Evolutionary conservation across 2,113 vertebrate genomes (phyloP).

Genomic region (Trematomus loennbergii): DNA sequence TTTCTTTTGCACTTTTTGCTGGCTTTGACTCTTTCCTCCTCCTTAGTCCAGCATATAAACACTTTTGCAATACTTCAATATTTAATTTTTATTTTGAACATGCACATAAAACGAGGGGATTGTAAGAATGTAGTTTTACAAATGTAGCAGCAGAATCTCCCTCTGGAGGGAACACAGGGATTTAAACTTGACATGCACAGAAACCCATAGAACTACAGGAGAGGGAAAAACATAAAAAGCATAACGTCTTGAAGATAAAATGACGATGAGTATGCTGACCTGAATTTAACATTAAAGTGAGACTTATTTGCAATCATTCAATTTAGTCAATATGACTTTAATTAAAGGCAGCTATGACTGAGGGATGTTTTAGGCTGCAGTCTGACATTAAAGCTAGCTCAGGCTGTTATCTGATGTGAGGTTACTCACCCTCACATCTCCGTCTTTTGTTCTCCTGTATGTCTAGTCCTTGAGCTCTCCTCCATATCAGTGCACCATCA

Average conservation of each 20-base stretch:
- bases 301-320: neutral
- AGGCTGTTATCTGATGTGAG: constrained; percentile 36
- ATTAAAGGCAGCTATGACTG: constrained; percentile 12
- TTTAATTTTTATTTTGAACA: too few relatives aligned
- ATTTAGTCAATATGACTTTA: constrained; percentile 14
- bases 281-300: constrained; percentile 16
- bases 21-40: too few relatives aligned
- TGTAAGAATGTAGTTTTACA: too few relatives aligned
- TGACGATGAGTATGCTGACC: neutral
- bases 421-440: constrained; percentile 46
- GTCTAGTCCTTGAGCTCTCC: constrained; percentile 58
- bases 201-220: too few relatives aligned
- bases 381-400: constrained; percentile 65
- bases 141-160: too few relatives aligned
- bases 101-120: too few relatives aligned
- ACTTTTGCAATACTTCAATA: too few relatives aligned
- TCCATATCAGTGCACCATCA: constrained; percentile 61
- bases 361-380: constrained; percentile 13
- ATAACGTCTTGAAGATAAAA: neutral
- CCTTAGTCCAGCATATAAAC: too few relatives aligned
- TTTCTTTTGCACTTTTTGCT: too few relatives aligned
- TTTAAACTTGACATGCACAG: too few relatives aligned
- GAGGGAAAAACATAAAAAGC: too few relatives aligned
- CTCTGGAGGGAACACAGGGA: too few relatives aligned
- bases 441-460: constrained; percentile 48